Conservation (phyloP, 2,113 vertebrate species). For the Otus sunia region DNA sequence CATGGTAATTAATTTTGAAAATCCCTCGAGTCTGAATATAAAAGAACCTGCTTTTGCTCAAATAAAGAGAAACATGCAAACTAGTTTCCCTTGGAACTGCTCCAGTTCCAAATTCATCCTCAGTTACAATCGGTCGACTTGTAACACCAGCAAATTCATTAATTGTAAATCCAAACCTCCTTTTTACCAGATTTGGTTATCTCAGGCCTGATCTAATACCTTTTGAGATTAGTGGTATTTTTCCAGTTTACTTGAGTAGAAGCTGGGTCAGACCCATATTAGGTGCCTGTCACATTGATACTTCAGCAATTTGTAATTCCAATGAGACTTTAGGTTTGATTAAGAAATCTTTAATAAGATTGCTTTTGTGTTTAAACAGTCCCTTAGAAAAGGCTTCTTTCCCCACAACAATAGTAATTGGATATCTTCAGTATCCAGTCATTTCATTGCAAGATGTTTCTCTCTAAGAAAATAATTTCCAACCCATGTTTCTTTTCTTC, state of each 20-base stretch:
- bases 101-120: background rate
- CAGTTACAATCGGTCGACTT: background rate
- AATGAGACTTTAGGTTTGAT: background rate
- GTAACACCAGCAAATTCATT: background rate
- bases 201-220: background rate
- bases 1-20: background rate
- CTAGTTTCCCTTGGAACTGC: background rate
- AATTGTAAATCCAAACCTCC: background rate
- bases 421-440: background rate
- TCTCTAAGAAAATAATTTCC: constrained; percentile 3
- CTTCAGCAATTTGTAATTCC: background rate
- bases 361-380: background rate
- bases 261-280: background rate
- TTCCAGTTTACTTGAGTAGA: background rate
- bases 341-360: background rate
- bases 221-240: background rate
- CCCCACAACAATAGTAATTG: background rate
- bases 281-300: background rate
- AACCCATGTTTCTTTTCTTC: constrained; percentile 37
- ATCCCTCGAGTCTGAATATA: background rate
- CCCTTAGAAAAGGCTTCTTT: background rate
- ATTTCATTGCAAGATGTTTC: background rate
- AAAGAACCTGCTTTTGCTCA: background rate
- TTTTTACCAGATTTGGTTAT: background rate
- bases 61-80: background rate